Evolutionary conservation across 2,797 vertebrate genomes (phyloP), one percentile per base, ranked within the genome.

Genomic region (Acipenser transmontanus): DNA sequence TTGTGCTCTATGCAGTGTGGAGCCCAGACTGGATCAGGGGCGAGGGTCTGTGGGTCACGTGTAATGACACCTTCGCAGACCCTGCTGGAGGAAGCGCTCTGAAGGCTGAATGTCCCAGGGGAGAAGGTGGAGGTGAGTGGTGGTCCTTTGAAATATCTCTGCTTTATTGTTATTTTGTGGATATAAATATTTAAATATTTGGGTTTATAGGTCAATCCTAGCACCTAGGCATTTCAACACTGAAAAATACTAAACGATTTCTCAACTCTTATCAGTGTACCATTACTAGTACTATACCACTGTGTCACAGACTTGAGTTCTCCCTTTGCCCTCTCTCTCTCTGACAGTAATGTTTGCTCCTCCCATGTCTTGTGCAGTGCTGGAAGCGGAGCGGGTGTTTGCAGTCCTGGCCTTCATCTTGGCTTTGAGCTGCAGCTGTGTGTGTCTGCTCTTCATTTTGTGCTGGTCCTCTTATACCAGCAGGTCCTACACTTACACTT

Each of bases 401-500:
- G 87, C 79, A 0, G 74, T 83, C 1, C 61, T 92, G 10, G 83
- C 90, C 49, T 85, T 80, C 72, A 59, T 93, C 8, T 87, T 91
- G 89, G 87, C 87, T 0, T 1, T 86, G 64, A 82, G 84, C 77
- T 88, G 88, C 0, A 80, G 75, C 2, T 77, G 78, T 34, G 76
- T 91, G 63, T 91, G 87, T 50, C 75, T 93, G 68, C 72, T 91
- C 63, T 88, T 92, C 62, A 82, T 88, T 73, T 82, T 89, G 80
- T 92, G 89, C 82, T 91, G 89, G 90, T 88, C 83, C 1, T 81
- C 86, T 1, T 57, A 77, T 56, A 90, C 87, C 0, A 81, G 84
- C 77, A 87, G 61, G 48, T 89, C 89, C 67, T 92, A 90, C 81
- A 84, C 89, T 54, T 91, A 90, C 85, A 87, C 85, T 0, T 83